Evolutionary conservation across 1,140 invertebrate genomes (phyloP).

Genomic region (Lucilia cuprina): DNA sequence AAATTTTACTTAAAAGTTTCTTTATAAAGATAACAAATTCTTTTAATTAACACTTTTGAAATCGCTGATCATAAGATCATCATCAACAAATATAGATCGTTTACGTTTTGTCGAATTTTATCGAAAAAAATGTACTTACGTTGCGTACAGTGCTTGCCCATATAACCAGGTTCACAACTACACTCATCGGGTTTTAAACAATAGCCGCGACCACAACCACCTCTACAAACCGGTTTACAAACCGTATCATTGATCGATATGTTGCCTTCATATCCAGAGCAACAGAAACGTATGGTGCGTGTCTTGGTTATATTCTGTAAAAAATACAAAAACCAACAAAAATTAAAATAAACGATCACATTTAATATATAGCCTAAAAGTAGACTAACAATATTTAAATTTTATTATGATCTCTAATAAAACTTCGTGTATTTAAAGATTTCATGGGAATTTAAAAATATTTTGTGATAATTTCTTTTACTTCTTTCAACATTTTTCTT

Average conservation of each 20-base stretch:
- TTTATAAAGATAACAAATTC: neutral
- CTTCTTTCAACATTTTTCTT: too few species aligned
- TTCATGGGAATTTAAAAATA: too few species aligned
- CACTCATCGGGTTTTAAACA: slow-evolving; percentile 55
- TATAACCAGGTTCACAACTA: slow-evolving; percentile 58
- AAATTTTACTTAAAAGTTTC: neutral
- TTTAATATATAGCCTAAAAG: slow-evolving; percentile 23
- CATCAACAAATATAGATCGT: too few species aligned
- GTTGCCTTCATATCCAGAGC: slow-evolving; percentile 58
- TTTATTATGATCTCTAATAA: too few species aligned
- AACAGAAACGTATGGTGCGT: slow-evolving; percentile 58
- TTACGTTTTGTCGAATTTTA: too few species aligned
- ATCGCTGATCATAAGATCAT: too few species aligned
- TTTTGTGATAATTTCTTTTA: too few species aligned
- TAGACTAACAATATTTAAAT: neutral
- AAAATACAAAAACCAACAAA: neutral
- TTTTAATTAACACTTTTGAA: neutral
- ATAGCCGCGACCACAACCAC: slow-evolving; percentile 59
- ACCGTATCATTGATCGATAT: slow-evolving; percentile 55
- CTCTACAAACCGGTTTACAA: slow-evolving; percentile 57
- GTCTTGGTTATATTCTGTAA: slow-evolving; percentile 47
- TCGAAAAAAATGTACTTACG: too few species aligned
- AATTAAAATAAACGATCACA: neutral
- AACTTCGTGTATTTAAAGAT: too few species aligned
- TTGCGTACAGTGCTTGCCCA: slow-evolving; percentile 57